Evolutionary conservation across 2,797 vertebrate species (phyloP).

Genomic region (Bradypodion ventrale): DNA sequence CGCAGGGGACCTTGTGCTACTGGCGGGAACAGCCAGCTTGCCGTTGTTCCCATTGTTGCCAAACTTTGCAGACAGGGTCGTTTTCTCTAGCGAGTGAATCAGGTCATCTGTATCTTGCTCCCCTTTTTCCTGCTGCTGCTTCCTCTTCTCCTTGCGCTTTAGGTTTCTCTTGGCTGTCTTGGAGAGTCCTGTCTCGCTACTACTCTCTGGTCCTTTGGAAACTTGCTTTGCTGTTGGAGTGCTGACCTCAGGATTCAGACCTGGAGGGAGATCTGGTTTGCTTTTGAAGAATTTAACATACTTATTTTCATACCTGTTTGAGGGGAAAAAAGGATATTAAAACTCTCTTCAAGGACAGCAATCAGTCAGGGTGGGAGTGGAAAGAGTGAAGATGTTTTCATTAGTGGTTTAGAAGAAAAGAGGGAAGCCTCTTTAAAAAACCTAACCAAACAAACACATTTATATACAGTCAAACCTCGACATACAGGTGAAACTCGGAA

Average conservation of each 20-base stretch:
- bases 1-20: slow-evolving; percentile 22
- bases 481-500: too few relatives aligned
- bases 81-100: slow-evolving; percentile 77
- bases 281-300: slow-evolving; percentile 97
- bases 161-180: slow-evolving; percentile 92
- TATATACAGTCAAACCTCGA: too few relatives aligned
- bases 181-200: slow-evolving; percentile 80
- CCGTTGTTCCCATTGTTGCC: slow-evolving; percentile 24
- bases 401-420: not conserved
- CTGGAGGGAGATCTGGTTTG: slow-evolving; percentile 92
- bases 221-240: slow-evolving; percentile 60
- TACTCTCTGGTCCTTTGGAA: slow-evolving; percentile 60
- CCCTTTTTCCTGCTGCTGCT: slow-evolving; percentile 81
- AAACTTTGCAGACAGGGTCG: slow-evolving; percentile 51
- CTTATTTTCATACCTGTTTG: slow-evolving; percentile 90
- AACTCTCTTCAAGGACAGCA: not conserved
- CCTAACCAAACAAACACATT: too few relatives aligned
- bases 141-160: slow-evolving; percentile 93
- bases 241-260: slow-evolving; percentile 76
- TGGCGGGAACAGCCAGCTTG: not conserved
- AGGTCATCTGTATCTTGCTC: slow-evolving; percentile 70
- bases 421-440: too few relatives aligned
- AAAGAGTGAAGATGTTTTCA: not conserved
- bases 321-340: slow-evolving; percentile 44
- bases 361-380: too few relatives aligned